Base-by-base conservation (phyloP, 2,113 vertebrate species). In the Eulemur rufifrons region DNA sequence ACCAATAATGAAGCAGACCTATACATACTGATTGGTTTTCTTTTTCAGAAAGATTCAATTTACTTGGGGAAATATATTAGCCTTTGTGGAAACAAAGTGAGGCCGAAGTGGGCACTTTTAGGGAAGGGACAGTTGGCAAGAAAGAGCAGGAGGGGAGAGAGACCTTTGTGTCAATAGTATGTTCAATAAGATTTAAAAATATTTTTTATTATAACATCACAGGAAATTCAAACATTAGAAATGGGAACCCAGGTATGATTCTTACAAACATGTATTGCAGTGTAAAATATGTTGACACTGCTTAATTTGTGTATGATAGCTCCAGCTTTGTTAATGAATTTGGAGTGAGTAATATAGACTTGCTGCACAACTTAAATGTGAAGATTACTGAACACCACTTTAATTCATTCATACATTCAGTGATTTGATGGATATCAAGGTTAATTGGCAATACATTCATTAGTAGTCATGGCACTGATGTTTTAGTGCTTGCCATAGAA, bases 361-460 rank as follows among this genome's bases (percentile, higher is more conserved):
- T 52, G 5, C 52, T 32, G 6, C 42, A 74, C 12, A 37, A n/a
- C 52, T 95, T 90, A 81, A 69, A 64, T 63, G 27, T 37, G 47
- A 45, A 76, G 45, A 59, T 42, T 82, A 71, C 66, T 78, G 61
- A 71, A 92, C 78, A 74, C 52, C 71, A 74, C 54, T 94, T 77
- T 86, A 37, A 90, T 20, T 95, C 84, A 68, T 74, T 50, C 47
- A 52, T 85, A 94, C 42, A 59, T 85, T 82, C 83, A 45, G 14
- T 6, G 25, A 81, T 81, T 32, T 95, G 85, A 69, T 74, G 29
- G 25, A 74, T 85, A 71, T 37, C 77, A 87, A 77, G 66, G 85
- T 86, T 71, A 92, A 85, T 83, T 86, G 85, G 54, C 37, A 95
- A 3, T 73, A 91, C 93, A 83, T 76, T 82, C 78, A 86, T 91